A percentile compares a stretch with the other conserved stretches of the same genome.
These are phyloP conservation scores for Myoxocephalus aenaeus DNA, from an alignment of 2,797 vertebrate genomes.

Conservation along the genomic window DNA sequence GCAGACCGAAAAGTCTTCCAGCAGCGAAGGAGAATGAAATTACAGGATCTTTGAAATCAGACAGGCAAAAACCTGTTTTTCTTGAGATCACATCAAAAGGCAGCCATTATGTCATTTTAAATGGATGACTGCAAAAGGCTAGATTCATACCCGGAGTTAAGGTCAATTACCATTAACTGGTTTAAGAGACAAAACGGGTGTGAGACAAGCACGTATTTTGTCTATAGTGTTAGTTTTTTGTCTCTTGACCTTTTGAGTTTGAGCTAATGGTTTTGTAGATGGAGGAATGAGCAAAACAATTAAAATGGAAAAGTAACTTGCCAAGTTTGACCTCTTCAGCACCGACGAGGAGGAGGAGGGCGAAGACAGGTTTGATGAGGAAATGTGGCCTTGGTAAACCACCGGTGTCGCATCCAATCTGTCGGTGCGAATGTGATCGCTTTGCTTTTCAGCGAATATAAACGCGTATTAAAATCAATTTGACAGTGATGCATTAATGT, in stretches of 20 bases:
- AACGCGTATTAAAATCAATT: conserved; percentile 4
- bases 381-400: conserved; percentile 35
- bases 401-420: neutral
- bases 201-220: neutral
- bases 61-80: conserved; percentile 46
- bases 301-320: neutral
- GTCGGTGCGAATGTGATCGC: neutral
- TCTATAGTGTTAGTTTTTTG: neutral
- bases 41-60: conserved; percentile 48
- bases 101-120: conserved; percentile 19
- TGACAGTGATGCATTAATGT: conserved; percentile 15
- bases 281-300: neutral
- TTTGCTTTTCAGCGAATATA: conserved; percentile 14
- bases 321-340: neutral
- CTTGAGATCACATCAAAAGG: conserved; percentile 50
- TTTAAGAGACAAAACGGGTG: conserved; percentile 10
- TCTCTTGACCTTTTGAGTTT: neutral
- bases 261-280: neutral
- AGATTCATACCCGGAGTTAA: conserved; percentile 24
- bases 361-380: neutral
- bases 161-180: conserved; percentile 15
- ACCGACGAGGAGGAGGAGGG: neutral
- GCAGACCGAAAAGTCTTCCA: conserved; percentile 58
- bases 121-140: conserved; percentile 15
- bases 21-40: conserved; percentile 60